Percentiles rank a stretch among this genome's conserved stretches.
These are phyloP conservation scores for Eupithecia subfuscata DNA, from an alignment of 2,888 invertebrate species.

Conservation along the genomic window DNA sequence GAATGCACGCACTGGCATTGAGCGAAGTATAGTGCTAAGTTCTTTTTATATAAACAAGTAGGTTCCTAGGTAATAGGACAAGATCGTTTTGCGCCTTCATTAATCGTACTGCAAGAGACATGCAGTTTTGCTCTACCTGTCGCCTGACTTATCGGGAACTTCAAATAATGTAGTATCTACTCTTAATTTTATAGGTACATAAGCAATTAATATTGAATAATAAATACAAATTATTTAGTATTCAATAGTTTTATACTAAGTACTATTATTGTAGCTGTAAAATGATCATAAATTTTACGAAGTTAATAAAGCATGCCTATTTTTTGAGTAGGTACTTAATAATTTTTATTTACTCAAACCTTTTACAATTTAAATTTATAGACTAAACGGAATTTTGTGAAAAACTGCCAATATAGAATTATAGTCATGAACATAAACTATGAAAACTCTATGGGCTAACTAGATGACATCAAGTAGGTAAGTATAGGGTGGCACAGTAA, in stretches of 20 bases:
- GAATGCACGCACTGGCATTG: background rate
- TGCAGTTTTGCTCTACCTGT: conserved; percentile 4
- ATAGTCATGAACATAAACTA: background rate
- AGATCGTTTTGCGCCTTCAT: conserved; percentile 1
- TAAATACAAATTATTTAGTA: no score
- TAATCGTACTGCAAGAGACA: background rate
- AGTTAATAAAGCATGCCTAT: background rate
- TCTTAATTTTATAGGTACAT: no score
- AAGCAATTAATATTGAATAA: no score
- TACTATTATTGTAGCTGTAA: background rate
- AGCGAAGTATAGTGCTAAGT: background rate
- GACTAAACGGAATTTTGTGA: background rate
- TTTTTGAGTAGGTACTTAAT: background rate
- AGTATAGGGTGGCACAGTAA: background rate
- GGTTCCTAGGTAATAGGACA: background rate
- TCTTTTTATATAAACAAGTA: background rate
- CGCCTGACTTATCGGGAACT: background rate
- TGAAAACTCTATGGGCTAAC: conserved; percentile 9
- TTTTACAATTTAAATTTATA: background rate
- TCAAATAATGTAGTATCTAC: background rate
- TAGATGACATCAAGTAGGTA: conserved; percentile 30
- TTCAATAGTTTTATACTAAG: no score
- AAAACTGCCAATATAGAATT: background rate
- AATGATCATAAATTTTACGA: background rate
- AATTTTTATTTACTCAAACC: background rate